Evolutionary conservation across 1,140 invertebrate species (phyloP).

Genomic region (Oryctes rhinoceros): DNA sequence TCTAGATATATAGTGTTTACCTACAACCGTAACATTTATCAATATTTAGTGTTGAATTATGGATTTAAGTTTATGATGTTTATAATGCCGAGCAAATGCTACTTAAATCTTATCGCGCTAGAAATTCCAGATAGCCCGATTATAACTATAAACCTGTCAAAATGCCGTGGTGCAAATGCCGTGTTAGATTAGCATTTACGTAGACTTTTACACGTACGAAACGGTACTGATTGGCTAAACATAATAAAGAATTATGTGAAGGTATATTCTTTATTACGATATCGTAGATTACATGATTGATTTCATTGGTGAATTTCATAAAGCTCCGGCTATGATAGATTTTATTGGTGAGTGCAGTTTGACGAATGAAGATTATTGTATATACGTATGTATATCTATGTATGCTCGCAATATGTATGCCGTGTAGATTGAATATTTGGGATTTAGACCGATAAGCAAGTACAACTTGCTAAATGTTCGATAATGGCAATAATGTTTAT

Average conservation of each 20-base stretch:
- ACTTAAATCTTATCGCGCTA: slow-evolving; percentile 42
- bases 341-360: slow-evolving; percentile 20
- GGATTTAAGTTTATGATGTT: slow-evolving; percentile 44
- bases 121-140: slow-evolving; percentile 43
- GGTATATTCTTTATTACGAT: not conserved
- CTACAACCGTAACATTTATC: slow-evolving; percentile 41
- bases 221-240: slow-evolving; percentile 24
- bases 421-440: slow-evolving; percentile 3
- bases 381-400: not conserved
- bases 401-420: no score
- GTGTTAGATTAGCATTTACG: slow-evolving; percentile 34
- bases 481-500: slow-evolving; percentile 1
- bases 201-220: slow-evolving; percentile 13
- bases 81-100: slow-evolving; percentile 42
- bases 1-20: slow-evolving; percentile 38
- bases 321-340: not conserved
- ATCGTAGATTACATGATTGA: slow-evolving; percentile 21
- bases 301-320: slow-evolving; percentile 30
- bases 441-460: not conserved
- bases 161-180: slow-evolving; percentile 38
- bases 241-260: slow-evolving; percentile 22
- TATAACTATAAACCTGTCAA: slow-evolving; percentile 44
- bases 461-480: slow-evolving; percentile 1
- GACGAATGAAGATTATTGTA: not conserved
- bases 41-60: slow-evolving; percentile 43